Base-by-base conservation (phyloP, 2,113 vertebrate species). In the Hydropotes inermis region DNA sequence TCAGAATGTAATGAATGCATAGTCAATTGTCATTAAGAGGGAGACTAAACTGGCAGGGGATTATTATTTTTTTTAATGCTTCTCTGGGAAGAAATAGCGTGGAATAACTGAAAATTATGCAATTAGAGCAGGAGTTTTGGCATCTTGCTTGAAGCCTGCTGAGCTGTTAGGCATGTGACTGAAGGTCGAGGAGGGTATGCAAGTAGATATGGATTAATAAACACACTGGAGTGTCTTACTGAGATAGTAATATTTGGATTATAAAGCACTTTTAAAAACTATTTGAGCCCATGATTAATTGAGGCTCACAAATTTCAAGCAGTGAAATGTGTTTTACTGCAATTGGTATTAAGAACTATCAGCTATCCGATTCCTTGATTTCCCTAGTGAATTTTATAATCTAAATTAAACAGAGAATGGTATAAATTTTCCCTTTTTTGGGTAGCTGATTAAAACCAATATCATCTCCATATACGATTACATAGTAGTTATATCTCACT, bases 361-460 rank as follows among this genome's bases (percentile, higher is more conserved):
- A 97, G 95, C 97, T 93, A 93, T 94, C 94, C 0, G 91, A 98
- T 97, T 97, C 95, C 97, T 97, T 98, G 98, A 98, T 98, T 98
- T 98, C 98, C 98, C 98, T 84, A 55, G 98, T 98, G 98, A 96
- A 97, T 97, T 97, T 97, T 97, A 97, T 97, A 98, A 98, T 98
- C 98, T 98, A 98, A 98, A 98, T 97, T 97, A 98, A 97, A 95
- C 94, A 97, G 98, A 96, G 98, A 97, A 97, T 96, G 92, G 97
- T 96, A 98, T 98, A 98, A 98, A 98, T 98, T 98, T 97, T 94
- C 93, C 83, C 61, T 95, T 98, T 98, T 98, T 88, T 39, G 81
- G 97, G 86, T 94, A 96, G 96, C 96, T 97, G 98, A 98, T 98
- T 98, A 98, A 97, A 98, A 91, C 97, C 97, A 98, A 87, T 98